phyloP scores from a whole-genome alignment of 2,888 invertebrate genomes.

The Dorcus hopei region DNA sequence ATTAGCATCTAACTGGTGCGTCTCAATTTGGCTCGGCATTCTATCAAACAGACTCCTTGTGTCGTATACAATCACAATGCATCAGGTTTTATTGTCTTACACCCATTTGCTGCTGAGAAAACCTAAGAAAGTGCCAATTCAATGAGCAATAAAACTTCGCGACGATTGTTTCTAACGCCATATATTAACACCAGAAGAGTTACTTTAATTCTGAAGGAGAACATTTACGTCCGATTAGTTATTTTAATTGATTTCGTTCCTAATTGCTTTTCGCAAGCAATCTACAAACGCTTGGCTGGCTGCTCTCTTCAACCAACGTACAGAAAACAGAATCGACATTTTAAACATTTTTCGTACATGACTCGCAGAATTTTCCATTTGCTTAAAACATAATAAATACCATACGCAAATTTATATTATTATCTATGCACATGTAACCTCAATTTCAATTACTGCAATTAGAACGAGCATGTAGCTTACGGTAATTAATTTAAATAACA shows the following conservation, averaged over 20 bases:
- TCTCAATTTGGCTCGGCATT: constrained; percentile 44
- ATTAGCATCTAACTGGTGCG: constrained; percentile 39
- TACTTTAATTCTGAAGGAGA: constrained; percentile 42
- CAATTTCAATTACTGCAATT: no score
- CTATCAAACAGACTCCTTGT: constrained; percentile 45
- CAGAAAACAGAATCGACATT: no score
- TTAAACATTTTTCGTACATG: no score
- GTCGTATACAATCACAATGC: constrained; percentile 51
- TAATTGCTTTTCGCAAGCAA: neutral
- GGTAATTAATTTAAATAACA: no score
- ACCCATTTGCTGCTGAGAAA: constrained; percentile 48
- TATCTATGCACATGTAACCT: no score
- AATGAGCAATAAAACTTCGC: constrained; percentile 49
- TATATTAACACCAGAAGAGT: constrained; percentile 45
- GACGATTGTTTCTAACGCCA: constrained; percentile 48
- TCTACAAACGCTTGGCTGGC: no score
- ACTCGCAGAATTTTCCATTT: no score
- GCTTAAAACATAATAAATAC: no score
- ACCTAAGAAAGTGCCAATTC: constrained; percentile 52
- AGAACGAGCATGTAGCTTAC: no score
- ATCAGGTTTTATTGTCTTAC: constrained; percentile 53
- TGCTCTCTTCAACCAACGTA: no score
- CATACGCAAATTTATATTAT: no score
- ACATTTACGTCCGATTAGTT: constrained; percentile 17
- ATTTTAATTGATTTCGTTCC: constrained; percentile 17